Base-by-base conservation (phyloP, 2,113 vertebrate genomes). In the Zosterops hypoxanthus region DNA sequence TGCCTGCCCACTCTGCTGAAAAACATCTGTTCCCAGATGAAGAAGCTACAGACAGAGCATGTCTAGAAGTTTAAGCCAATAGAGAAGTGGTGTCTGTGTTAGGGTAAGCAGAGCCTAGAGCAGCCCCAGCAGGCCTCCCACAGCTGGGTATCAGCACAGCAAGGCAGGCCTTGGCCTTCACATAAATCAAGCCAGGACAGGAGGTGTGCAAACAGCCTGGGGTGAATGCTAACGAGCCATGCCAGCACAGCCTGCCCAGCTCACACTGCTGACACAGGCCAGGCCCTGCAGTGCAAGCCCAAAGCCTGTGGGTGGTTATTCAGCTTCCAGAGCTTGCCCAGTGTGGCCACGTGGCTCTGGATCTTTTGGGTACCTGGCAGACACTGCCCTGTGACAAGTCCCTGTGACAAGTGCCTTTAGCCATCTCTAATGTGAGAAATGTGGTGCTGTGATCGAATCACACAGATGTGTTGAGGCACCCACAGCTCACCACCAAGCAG, bases 1-100 rank as follows among this genome's bases (percentile, higher is more conserved):
- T 92, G 89, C 73, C 53, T 89, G 69, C 69, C n/a, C 77, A 65
- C 76, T 93, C 80, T 75, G 60, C 72, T 90, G 82, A 60, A 79
- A 83, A 96, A 94, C 94, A 94, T 84, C 90, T 96, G 85, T 61
- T 94, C 57, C 21, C 68, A 82, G 49, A 68, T 16, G 82, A 92
- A 73, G 82, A 81, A 79, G 69, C 59, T 47, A 50, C 25, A 81
- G 79, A 63, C 20, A 63, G 69, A 61, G 34, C 5, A 2, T 50
- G 93, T 82, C 89, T 79, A 60, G n/a, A 92, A 65, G 59, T 34
- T 88, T 28, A 77, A 70, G 70, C 29, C 66, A 84, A 28, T 0
- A 46, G n/a, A 69, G 26, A 33, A 61, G 68, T 42, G 4, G 1
- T 59, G 31, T 42, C 21, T 47, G 6, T 61, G 25, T 33, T 17